A percentile compares a stretch with the other conserved stretches of the same genome.
These are phyloP conservation scores for Pheosia gnoma DNA, from an alignment of 2,888 invertebrate genomes.

Conservation along the genomic window DNA sequence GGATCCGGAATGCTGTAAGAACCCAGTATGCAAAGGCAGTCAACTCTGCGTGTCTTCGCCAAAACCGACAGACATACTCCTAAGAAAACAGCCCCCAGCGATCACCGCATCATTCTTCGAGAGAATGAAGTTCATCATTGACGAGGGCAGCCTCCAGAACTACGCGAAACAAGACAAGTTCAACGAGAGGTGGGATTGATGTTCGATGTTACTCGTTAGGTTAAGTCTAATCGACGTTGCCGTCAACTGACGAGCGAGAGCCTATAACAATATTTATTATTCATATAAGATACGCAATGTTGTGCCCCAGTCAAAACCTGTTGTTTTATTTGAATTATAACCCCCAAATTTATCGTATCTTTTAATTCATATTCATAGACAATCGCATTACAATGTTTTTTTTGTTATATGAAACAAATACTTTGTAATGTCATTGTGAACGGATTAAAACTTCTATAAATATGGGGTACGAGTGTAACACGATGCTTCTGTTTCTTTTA, in stretches of 20 bases:
- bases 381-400: too few relatives aligned
- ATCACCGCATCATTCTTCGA: conserved; percentile 99
- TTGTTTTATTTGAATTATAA: conserved; percentile 70
- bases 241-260: conserved; percentile 29
- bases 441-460: too few relatives aligned
- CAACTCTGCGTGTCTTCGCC: conserved; percentile 97
- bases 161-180: conserved; percentile 98
- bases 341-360: too few relatives aligned
- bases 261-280: conserved; percentile 43
- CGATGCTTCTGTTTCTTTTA: conserved; percentile 68
- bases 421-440: too few relatives aligned
- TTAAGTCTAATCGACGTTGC: conserved; percentile 18
- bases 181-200: conserved; percentile 95
- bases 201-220: conserved; percentile 69
- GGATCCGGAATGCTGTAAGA: conserved; percentile 98
- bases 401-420: too few relatives aligned
- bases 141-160: conserved; percentile 98
- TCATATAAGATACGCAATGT: conserved; percentile 87
- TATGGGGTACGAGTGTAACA: conserved; percentile 61
- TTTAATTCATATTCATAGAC: too few relatives aligned
- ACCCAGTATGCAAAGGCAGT: conserved; percentile 91
- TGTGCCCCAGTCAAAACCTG: conserved; percentile 90
- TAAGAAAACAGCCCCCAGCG: conserved; percentile 97
- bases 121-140: conserved; percentile 98
- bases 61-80: conserved; percentile 97